phyloP scores from a whole-genome alignment of 2,113 vertebrate species.

The Morone saxatilis region DNA sequence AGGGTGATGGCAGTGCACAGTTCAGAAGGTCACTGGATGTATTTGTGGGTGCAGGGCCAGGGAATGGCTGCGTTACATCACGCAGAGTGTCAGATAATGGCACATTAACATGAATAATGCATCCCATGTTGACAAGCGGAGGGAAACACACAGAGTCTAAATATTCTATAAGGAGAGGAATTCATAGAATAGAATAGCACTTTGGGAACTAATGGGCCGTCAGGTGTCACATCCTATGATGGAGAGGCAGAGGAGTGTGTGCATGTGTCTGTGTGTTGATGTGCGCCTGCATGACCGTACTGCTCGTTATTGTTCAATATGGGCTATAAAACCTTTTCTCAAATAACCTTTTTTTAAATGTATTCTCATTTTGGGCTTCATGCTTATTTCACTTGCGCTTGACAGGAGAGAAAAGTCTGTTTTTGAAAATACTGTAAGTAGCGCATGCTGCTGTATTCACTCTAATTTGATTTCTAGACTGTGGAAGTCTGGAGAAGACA shows the following conservation, averaged over 20 bases:
- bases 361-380: conserved; percentile 52
- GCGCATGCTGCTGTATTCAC: conserved; percentile 17
- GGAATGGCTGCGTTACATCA: conserved; percentile 79
- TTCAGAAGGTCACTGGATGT: conserved; percentile 80
- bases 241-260: conserved; percentile 62
- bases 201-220: conserved; percentile 81
- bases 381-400: conserved; percentile 36
- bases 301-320: conserved; percentile 72
- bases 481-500: conserved; percentile 14
- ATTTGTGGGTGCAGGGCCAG: conserved; percentile 56
- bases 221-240: conserved; percentile 77
- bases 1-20: conserved; percentile 63
- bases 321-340: conserved; percentile 58
- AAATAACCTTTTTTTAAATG: conserved; percentile 51
- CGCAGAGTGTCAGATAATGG: conserved; percentile 77
- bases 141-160: conserved; percentile 74
- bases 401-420: conserved; percentile 41
- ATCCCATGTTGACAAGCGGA: conserved; percentile 76
- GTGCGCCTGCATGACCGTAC: conserved; percentile 23
- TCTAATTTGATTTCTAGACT: conserved; percentile 61
- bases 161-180: conserved; percentile 79
- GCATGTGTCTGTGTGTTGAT: conserved; percentile 28
- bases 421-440: conserved; percentile 48
- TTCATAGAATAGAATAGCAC: conserved; percentile 76
- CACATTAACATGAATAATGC: conserved; percentile 83